Evolutionary conservation across 1,140 invertebrate genomes (phyloP).

Genomic region (Drosophila kohkoa): DNA sequence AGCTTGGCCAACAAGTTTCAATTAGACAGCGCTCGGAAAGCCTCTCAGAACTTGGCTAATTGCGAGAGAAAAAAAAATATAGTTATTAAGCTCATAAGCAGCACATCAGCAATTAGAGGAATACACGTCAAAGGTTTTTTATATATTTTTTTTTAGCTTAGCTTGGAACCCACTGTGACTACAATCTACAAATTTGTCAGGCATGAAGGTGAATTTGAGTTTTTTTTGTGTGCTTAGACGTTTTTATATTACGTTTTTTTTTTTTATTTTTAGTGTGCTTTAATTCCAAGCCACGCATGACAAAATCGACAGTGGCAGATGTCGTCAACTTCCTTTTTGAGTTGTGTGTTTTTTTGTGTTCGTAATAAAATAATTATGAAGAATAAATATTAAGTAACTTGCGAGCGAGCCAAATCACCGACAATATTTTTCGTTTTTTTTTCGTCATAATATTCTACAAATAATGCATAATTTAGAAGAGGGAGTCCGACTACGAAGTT

Average conservation of each 20-base stretch:
- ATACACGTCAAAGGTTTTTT: slow-evolving; percentile 9
- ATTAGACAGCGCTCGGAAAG: slow-evolving; percentile 15
- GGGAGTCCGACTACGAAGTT: slow-evolving; percentile 16
- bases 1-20: slow-evolving; percentile 31
- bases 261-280: slow-evolving; percentile 39
- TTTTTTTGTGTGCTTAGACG: slow-evolving; percentile 13
- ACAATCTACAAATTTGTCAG: slow-evolving; percentile 65
- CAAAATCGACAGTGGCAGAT: slow-evolving; percentile 71
- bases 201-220: slow-evolving; percentile 68
- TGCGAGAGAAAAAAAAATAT: slow-evolving; percentile 48
- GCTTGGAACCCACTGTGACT: slow-evolving; percentile 22
- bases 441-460: slow-evolving; percentile 56
- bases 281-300: slow-evolving; percentile 74
- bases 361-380: slow-evolving; percentile 78
- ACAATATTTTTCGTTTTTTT: slow-evolving; percentile 42
- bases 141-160: background rate
- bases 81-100: slow-evolving; percentile 64
- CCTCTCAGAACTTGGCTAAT: slow-evolving; percentile 37
- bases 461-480: slow-evolving; percentile 74
- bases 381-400: slow-evolving; percentile 79
- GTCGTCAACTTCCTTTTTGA: slow-evolving; percentile 75
- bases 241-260: slow-evolving; percentile 13
- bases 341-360: slow-evolving; percentile 10
- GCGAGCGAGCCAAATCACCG: slow-evolving; percentile 32
- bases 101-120: slow-evolving; percentile 55